Percentiles rank a stretch among this genome's conserved stretches.
phyloP scores from a whole-genome alignment of 2,797 vertebrate species.

The Leptatherina wallacei region DNA sequence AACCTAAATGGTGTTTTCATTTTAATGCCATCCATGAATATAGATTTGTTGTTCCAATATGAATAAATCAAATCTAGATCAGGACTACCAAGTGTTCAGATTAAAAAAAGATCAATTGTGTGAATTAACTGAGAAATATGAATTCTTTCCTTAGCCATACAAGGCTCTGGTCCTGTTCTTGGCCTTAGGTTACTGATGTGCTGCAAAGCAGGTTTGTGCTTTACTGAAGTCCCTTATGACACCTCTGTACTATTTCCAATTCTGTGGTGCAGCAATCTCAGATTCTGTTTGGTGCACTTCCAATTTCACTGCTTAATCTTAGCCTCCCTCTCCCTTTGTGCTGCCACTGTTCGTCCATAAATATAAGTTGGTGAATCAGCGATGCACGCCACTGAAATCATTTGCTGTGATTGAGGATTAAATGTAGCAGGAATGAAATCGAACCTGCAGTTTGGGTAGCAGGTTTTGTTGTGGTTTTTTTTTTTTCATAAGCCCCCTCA shows the following conservation, averaged over 20 bases:
- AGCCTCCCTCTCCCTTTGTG: constrained; percentile 51
- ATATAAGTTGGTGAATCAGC: constrained; percentile 64
- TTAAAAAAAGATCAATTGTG: not conserved
- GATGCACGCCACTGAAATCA: constrained; percentile 73
- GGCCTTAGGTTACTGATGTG: not conserved
- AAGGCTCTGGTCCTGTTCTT: constrained; percentile 14
- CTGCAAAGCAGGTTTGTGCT: constrained; percentile 39
- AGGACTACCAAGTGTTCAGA: constrained; percentile 18
- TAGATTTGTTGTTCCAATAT: constrained; percentile 9
- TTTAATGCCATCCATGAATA: constrained; percentile 6
- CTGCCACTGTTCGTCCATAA: constrained; percentile 47
- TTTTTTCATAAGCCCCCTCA: constrained; percentile 17
- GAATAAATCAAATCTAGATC: constrained; percentile 26
- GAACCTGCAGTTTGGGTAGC: constrained; percentile 63
- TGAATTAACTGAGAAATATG: constrained; percentile 19
- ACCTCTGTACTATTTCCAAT: constrained; percentile 42
- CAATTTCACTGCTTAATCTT: constrained; percentile 65
- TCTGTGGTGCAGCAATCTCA: constrained; percentile 44
- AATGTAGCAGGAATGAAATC: constrained; percentile 69
- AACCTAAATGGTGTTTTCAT: constrained; percentile 8
- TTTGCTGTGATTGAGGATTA: constrained; percentile 79
- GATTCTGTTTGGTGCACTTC: constrained; percentile 61
- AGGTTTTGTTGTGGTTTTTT: not conserved
- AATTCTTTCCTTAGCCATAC: constrained; percentile 6
- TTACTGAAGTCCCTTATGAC: constrained; percentile 54